Conservation (phyloP, 2,888 invertebrate genomes). For the Schizaphis graminum region DNA sequence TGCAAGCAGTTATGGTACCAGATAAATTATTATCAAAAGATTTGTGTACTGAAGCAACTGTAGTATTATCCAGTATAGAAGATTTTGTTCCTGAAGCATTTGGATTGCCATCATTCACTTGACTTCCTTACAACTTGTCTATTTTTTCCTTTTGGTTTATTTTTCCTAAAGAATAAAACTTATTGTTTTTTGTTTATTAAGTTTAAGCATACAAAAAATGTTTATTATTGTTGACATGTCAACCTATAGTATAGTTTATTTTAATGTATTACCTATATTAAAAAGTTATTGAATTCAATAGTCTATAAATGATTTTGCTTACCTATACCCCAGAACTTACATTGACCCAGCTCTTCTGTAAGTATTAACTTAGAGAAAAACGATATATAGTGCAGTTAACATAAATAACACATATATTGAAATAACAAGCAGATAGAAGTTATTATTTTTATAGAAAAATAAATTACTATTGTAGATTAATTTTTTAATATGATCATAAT, state of each 20-base stretch:
- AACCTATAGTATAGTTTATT: no score
- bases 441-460: background rate
- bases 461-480: background rate
- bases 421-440: background rate
- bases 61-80: constrained; percentile 80
- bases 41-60: constrained; percentile 76
- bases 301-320: background rate
- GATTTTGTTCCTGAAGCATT: constrained; percentile 87
- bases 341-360: background rate
- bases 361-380: background rate
- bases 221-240: background rate
- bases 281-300: background rate
- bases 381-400: background rate
- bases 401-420: background rate
- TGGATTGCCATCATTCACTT: constrained; percentile 82
- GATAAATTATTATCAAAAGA: constrained; percentile 75
- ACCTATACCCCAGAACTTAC: background rate
- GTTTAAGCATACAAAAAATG: background rate
- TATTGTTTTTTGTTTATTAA: background rate
- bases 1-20: constrained; percentile 89
- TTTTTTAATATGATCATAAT: background rate
- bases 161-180: background rate
- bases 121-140: background rate
- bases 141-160: background rate
- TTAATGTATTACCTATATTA: no score